Conservation (phyloP, 2,113 vertebrate species). For the Xyrauchen texanus region DNA sequence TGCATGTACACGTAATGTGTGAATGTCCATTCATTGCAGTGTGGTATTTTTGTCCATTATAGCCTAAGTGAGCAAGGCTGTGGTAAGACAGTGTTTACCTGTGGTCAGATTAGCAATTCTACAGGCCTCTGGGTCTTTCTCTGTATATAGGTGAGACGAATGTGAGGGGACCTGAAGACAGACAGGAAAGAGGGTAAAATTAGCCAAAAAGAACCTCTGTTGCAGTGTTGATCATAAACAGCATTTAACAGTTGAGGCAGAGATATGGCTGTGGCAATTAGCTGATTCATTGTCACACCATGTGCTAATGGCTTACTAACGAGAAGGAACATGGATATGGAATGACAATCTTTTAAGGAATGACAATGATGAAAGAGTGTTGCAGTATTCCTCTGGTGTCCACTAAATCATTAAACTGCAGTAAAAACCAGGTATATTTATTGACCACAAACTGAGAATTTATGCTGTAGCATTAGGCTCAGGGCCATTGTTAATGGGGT, state of each 20-base stretch:
- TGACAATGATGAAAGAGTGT: neutral
- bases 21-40: constrained; percentile 55
- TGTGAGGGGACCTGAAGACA: constrained; percentile 52
- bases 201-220: constrained; percentile 46
- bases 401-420: constrained; percentile 20
- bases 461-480: neutral
- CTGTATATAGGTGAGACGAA: constrained; percentile 56
- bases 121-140: constrained; percentile 44
- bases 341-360: constrained; percentile 13
- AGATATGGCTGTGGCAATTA: constrained; percentile 20
- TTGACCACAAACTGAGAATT: constrained; percentile 7
- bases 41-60: constrained; percentile 60
- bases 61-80: constrained; percentile 57
- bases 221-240: constrained; percentile 47
- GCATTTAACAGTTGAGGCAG: constrained; percentile 10
- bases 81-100: constrained; percentile 54
- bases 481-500: constrained; percentile 1
- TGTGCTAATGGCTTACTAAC: constrained; percentile 8
- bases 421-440: constrained; percentile 19
- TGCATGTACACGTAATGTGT: constrained; percentile 40
- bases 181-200: constrained; percentile 52
- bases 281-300: constrained; percentile 31
- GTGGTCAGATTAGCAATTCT: constrained; percentile 56
- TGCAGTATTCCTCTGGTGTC: neutral
- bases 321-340: neutral